phyloP scores from a whole-genome alignment of 2,888 invertebrate species.

The Ochropacha duplaris region DNA sequence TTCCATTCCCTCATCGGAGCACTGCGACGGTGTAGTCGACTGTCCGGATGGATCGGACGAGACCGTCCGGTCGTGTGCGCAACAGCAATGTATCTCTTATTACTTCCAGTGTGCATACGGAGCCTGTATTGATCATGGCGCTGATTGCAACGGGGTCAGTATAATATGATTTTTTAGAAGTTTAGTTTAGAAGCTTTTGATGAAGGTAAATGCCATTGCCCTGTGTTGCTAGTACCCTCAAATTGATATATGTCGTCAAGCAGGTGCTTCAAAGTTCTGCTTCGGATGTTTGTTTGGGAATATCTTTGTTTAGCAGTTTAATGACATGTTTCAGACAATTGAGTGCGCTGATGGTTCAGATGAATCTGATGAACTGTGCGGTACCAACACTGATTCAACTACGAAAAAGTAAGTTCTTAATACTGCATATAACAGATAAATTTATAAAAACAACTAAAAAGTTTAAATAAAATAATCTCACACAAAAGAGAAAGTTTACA shows the following conservation, averaged over 20 bases:
- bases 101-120: conserved; percentile 77
- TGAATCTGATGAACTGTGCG: neutral
- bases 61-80: neutral
- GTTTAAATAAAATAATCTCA: no score
- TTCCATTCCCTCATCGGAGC: conserved; percentile 38
- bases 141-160: conserved; percentile 50
- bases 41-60: conserved; percentile 3
- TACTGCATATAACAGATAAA: no score
- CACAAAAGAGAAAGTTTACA: no score
- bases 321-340: neutral
- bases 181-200: no score
- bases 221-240: no score
- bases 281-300: no score
- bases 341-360: neutral
- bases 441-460: no score
- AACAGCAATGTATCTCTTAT: conserved; percentile 53
- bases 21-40: conserved; percentile 1
- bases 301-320: no score
- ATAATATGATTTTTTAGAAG: no score
- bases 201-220: no score
- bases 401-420: neutral
- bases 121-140: conserved; percentile 72
- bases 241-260: no score
- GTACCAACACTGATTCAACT: neutral
- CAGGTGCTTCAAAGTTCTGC: no score